Evolutionary conservation across 1,140 invertebrate genomes (phyloP), one percentile per base, ranked within the genome.

Genomic region (Nebria ingens): DNA sequence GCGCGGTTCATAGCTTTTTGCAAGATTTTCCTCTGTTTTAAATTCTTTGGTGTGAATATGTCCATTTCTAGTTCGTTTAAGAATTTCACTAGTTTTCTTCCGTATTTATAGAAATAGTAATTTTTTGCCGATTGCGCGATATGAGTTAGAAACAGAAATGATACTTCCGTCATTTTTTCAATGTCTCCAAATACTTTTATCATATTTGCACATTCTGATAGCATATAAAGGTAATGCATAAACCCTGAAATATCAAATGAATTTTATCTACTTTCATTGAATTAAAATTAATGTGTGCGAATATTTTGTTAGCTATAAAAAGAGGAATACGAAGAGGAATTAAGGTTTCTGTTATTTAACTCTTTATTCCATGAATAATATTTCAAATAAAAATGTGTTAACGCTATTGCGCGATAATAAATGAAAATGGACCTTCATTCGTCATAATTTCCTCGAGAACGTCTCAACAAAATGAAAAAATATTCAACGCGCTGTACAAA

Each of bases 101-200:
- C 51, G n/a, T 21, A 52, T 11, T 17, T 22, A n/a, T 54, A 12
- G 11, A 62, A 55, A 20, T 34, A 40, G 17, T 58, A 52, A 3
- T 53, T 19, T 50, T 64, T 64, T 11, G 58, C 21, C 0, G 55
- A 15, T 40, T 63, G 58, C 6, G 50, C 58, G 2, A 59, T 11
- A 23, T 63, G 63, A 0, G 63, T 64, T 13, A 63, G 34, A 11
- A 61, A 50, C 17, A 64, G 51, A 51, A 64, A 63, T 12, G 60
- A 60, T 0, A 53, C 55, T 21, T 64, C 59, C 21, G 56, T 59
- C 11, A 58, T 59, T 40, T 59, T 56, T 38, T 60, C 55, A 19
- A 64, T 51, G 49, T 64, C 56, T 11, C 57, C 61, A 19, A 51
- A 63, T 12, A 59, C 56, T 57, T 56, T 34, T 1, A 60, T 38